Base-by-base conservation (phyloP, 2,113 vertebrate genomes). In the Rhabdornis inornatus region DNA sequence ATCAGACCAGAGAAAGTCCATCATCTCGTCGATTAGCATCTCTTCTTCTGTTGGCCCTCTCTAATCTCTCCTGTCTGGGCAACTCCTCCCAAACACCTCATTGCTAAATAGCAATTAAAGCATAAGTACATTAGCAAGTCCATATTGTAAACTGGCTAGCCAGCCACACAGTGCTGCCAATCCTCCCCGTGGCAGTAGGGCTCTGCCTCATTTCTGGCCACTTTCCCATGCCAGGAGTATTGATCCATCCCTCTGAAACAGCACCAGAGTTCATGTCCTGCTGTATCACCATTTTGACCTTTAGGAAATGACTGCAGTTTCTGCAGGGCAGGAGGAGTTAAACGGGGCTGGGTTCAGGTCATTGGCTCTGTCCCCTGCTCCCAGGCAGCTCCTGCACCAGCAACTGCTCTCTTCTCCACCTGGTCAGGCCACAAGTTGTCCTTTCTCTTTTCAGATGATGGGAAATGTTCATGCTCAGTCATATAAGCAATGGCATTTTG, bases 51-150 rank as follows among this genome's bases (percentile, higher is more conserved):
- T 71, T 84, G 88, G 88, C 6, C 37, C 15, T 90, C 40, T 86
- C 80, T 94, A 78, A 94, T 93, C 90, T 94, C 60, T 66, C 8
- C 82, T 60, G 75, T 64, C 52, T 56, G 76, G 70, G 72, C 22
- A 25, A 28, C 92, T 80, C 94, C 93, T 93, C 87, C 90, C 87
- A 89, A 83, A 18, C 1, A 19, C 56, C 55, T 93, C 57, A 28
- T 65, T 87, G 85, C 93, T 93, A 95, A 95, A 93, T 6, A 96
- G 71, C 74, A 96, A 96, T 95, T 96, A 96, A 80, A 72, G 85
- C 49, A 15, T 16, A 80, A 91, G 59, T 57, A 50, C n/a, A 55
- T 77, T 90, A 56, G 71, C 49, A 70, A 56, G 52, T 61, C 39
- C 1, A 9, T 86, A 22, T 55, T 85, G 59, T 31, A 59, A 71